These are phyloP conservation scores for Tinamus guttatus DNA, from an alignment of 2,113 vertebrate genomes.

Conservation along the genomic window DNA sequence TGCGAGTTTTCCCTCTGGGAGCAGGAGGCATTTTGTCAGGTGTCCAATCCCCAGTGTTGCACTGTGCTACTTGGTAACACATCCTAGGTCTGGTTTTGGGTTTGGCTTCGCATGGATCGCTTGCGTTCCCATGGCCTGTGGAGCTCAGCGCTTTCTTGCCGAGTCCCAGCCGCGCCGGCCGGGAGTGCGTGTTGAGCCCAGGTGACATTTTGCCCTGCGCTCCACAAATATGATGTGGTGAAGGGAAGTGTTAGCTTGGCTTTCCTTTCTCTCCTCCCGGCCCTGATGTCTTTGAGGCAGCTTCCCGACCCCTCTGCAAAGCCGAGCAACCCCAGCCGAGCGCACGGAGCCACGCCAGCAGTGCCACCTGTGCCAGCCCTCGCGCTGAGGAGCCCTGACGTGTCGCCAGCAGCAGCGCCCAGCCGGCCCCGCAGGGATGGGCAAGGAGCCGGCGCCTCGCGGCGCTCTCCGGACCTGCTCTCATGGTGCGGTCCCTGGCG, in stretches of 20 bases:
- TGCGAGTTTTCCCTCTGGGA: neutral
- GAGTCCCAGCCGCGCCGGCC: neutral
- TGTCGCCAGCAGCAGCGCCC: neutral
- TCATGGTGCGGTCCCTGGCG: conserved; percentile 43
- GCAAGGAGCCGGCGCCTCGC: neutral
- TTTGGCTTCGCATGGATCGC: neutral
- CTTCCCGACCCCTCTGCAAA: neutral
- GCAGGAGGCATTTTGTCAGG: neutral
- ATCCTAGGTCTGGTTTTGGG: neutral
- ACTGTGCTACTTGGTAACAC: no score
- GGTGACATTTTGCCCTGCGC: neutral
- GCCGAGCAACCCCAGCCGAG: neutral
- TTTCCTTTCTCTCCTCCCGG: neutral
- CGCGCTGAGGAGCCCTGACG: neutral
- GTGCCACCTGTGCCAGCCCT: neutral
- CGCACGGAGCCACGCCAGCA: neutral
- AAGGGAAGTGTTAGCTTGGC: neutral
- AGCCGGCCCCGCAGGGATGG: neutral
- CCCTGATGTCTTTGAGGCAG: neutral
- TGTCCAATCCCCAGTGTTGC: neutral
- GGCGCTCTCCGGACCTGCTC: neutral
- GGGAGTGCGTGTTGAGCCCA: neutral
- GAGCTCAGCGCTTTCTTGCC: neutral
- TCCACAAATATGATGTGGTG: no score
- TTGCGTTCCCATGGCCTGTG: neutral